phyloP scores from a whole-genome alignment of 2,888 invertebrate genomes.

The Lypha dubia region DNA sequence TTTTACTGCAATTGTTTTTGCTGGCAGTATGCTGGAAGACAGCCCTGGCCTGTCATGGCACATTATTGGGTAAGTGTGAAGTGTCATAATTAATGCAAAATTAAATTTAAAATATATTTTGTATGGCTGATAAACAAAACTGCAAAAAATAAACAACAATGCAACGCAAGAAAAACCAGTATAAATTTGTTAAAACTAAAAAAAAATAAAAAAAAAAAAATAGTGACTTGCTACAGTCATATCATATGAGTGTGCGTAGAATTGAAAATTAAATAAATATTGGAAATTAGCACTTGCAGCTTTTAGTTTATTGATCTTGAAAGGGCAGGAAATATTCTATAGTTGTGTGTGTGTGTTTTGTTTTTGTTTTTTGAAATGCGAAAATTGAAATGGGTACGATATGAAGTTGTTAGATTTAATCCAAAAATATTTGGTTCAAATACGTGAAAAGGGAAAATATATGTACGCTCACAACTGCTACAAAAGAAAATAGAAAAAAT shows the following conservation, averaged over 20 bases:
- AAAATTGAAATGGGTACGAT: too few relatives aligned
- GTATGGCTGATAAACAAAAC: neutral
- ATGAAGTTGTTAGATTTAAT: too few relatives aligned
- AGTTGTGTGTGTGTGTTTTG: too few relatives aligned
- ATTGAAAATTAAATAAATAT: conserved; percentile 20
- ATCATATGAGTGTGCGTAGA: neutral
- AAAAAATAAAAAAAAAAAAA: neutral
- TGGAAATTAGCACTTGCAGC: conserved; percentile 37
- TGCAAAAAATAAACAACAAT: neutral
- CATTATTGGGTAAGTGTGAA: conserved; percentile 79
- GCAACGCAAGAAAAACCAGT: neutral
- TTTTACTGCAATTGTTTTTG: conserved; percentile 75
- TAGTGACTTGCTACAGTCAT: neutral
- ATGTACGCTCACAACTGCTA: too few relatives aligned
- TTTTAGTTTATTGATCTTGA: conserved; percentile 42
- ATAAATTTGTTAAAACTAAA: neutral
- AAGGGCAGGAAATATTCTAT: neutral
- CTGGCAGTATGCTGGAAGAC: conserved; percentile 77
- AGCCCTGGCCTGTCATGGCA: conserved; percentile 80
- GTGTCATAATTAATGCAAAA: conserved; percentile 41
- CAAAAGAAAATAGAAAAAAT: too few relatives aligned
- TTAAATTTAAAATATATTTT: conserved; percentile 32
- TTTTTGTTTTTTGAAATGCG: neutral
- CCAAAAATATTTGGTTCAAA: too few relatives aligned
- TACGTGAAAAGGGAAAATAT: too few relatives aligned